Percentiles rank a stretch among this genome's conserved stretches.
These are phyloP conservation scores for Lomographa bimaculata DNA, from an alignment of 2,888 invertebrate species.

Conservation along the genomic window DNA sequence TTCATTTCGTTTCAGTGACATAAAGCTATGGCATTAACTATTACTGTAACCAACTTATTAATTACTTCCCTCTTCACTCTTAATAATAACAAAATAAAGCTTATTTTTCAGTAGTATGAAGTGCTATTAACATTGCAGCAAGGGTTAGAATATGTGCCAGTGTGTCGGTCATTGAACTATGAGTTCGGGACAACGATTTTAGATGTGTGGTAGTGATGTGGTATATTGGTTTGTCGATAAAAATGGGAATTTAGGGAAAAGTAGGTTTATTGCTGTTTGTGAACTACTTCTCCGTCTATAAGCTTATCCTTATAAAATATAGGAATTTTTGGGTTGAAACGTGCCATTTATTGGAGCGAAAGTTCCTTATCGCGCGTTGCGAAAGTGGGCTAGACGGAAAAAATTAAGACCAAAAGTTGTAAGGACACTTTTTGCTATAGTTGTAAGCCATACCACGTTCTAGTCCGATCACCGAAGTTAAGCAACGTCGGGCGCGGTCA, in stretches of 20 bases:
- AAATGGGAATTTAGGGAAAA: conserved; percentile 3
- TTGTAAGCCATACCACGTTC: too few species aligned
- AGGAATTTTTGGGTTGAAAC: too few species aligned
- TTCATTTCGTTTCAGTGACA: conserved; percentile 32
- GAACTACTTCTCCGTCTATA: too few species aligned
- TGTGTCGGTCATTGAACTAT: conserved; percentile 69
- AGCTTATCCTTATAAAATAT: too few species aligned
- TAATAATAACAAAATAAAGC: conserved; percentile 19
- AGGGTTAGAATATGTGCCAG: conserved; percentile 63
- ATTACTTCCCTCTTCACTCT: background rate
- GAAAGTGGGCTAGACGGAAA: too few species aligned
- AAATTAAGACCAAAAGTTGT: too few species aligned
- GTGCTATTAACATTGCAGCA: conserved; percentile 25
- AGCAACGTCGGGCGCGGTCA: too few species aligned
- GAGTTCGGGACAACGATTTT: conserved; percentile 59
- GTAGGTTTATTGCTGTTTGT: too few species aligned
- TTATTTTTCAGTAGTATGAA: conserved; percentile 23
- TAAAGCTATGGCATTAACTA: conserved; percentile 24
- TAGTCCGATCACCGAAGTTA: too few species aligned
- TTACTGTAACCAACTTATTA: conserved; percentile 10
- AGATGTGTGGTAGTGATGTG: conserved; percentile 47
- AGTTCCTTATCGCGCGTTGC: too few species aligned
- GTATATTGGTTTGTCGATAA: conserved; percentile 9
- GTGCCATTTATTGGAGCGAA: too few species aligned
- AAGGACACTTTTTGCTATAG: too few species aligned